phyloP scores from a whole-genome alignment of 2,888 invertebrate species.

The Epistrophella euchroma region DNA sequence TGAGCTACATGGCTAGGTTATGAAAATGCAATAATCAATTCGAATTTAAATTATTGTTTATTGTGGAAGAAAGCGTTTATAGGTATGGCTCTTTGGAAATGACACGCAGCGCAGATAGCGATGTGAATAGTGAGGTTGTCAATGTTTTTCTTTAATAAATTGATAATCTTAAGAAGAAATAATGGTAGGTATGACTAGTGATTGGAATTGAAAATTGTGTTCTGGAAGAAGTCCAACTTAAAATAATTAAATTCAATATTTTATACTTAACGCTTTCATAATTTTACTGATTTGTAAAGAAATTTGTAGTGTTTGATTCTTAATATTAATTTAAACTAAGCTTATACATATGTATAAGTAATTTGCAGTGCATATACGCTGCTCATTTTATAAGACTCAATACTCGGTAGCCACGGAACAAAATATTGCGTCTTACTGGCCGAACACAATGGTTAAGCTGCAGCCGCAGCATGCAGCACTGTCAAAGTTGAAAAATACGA shows the following conservation, averaged over 20 bases:
- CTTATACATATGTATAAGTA: no score
- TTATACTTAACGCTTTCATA: no score
- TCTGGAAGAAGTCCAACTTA: not conserved
- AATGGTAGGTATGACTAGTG: not conserved
- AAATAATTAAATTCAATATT: not conserved
- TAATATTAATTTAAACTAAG: no score
- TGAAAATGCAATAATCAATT: conserved; percentile 44
- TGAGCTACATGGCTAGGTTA: conserved; percentile 23
- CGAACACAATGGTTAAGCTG: no score
- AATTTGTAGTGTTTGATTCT: no score
- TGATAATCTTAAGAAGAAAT: conserved; percentile 8
- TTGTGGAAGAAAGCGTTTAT: conserved; percentile 55
- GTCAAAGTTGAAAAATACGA: no score
- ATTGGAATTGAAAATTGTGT: not conserved
- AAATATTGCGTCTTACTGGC: no score
- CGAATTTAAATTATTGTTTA: conserved; percentile 23
- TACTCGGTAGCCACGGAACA: no score
- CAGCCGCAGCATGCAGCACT: no score
- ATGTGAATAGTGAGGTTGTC: not conserved
- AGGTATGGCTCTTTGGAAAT: conserved; percentile 1
- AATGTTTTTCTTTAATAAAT: not conserved
- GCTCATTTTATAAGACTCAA: no score
- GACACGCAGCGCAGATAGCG: not conserved
- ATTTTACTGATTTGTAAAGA: no score
- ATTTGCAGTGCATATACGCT: no score